These are phyloP conservation scores for Drosophila falleni DNA, from an alignment of 2,888 invertebrate species.

Conservation along the genomic window DNA sequence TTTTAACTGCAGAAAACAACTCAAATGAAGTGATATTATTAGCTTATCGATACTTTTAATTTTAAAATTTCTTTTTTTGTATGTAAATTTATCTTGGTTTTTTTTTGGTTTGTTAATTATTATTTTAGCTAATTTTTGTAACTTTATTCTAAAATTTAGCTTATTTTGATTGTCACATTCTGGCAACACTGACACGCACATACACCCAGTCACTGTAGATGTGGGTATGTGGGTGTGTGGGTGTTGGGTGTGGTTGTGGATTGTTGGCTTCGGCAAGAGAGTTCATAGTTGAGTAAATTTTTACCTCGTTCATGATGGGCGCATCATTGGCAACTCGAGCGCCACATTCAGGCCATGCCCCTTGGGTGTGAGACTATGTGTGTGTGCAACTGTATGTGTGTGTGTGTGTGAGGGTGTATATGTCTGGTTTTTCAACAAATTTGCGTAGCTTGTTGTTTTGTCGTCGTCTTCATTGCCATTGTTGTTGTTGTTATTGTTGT, in stretches of 20 bases:
- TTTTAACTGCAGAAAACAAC: no score
- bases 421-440: conserved; percentile 54
- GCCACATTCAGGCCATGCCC: conserved; percentile 7
- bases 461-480: conserved; percentile 59
- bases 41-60: no score
- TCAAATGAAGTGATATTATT: no score
- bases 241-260: conserved; percentile 1
- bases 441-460: conserved; percentile 56
- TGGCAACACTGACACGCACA: conserved; percentile 10
- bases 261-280: conserved; percentile 40
- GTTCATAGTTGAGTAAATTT: conserved; percentile 80
- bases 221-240: no score
- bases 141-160: background rate
- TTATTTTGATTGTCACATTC: background rate
- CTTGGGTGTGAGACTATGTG: conserved; percentile 10
- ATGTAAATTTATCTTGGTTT: no score
- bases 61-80: no score
- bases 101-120: background rate
- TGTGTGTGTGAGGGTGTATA: conserved; percentile 10
- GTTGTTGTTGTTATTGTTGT: conserved; percentile 28
- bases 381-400: background rate
- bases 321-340: conserved; percentile 56
- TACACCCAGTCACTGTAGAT: background rate
- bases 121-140: background rate
- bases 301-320: conserved; percentile 73